A percentile compares a stretch with the other conserved stretches of the same genome.
phyloP scores from a whole-genome alignment of 2,888 invertebrate genomes.

The Eustalomyia histrio region DNA sequence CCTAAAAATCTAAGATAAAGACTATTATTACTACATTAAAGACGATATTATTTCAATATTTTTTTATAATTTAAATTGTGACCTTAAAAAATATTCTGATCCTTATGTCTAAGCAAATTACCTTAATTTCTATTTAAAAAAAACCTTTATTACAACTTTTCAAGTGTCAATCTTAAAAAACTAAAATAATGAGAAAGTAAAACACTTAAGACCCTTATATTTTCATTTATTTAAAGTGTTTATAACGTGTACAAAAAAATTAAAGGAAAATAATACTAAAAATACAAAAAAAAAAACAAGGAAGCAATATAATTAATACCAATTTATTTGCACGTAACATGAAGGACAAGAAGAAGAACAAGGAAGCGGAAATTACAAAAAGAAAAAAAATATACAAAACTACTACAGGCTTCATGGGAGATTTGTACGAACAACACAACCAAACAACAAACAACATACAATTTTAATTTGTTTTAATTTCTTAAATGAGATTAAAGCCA shows the following conservation, averaged over 20 bases:
- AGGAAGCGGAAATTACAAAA: conserved; percentile 42
- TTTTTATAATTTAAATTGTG: neutral
- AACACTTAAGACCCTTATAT: conserved; percentile 7
- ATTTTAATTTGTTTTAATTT: conserved; percentile 57
- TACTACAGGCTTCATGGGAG: conserved; percentile 7
- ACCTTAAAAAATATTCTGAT: neutral
- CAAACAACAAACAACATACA: neutral
- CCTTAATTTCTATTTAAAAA: neutral
- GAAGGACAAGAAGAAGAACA: conserved; percentile 48
- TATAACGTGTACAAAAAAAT: conserved; percentile 8
- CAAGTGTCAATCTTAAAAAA: conserved; percentile 7
- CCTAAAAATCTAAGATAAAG: too few species aligned
- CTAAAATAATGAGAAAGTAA: neutral
- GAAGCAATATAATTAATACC: conserved; percentile 62
- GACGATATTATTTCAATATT: too few species aligned
- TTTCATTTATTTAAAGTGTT: neutral
- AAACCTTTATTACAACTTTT: neutral
- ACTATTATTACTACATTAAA: too few species aligned
- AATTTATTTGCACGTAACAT: conserved; percentile 61
- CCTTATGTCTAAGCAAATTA: neutral
- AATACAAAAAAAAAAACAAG: conserved; percentile 5
- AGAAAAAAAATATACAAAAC: conserved; percentile 11
- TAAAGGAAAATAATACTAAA: conserved; percentile 4
- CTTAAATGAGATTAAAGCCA: conserved; percentile 51
- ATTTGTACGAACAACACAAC: conserved; percentile 1